phyloP scores from a whole-genome alignment of 1,140 invertebrate genomes.

The Temnothorax curvispinosus region DNA sequence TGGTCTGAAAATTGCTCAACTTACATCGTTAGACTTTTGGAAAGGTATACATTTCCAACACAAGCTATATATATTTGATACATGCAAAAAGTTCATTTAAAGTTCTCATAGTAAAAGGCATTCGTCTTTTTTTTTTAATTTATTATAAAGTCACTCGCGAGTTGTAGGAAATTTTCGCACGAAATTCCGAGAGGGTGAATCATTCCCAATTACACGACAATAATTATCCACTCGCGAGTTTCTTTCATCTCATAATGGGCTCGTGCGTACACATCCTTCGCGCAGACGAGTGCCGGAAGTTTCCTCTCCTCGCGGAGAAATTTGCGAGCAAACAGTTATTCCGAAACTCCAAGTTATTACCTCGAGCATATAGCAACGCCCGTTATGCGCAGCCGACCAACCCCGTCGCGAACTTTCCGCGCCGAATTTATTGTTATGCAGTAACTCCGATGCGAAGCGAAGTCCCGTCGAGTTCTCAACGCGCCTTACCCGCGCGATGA shows the following conservation, averaged over 20 bases:
- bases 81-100: neutral
- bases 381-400: slow-evolving; percentile 27
- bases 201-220: neutral
- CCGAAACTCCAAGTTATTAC: slow-evolving; percentile 58
- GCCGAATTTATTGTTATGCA: slow-evolving; percentile 59
- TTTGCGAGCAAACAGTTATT: slow-evolving; percentile 54
- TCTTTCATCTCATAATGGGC: slow-evolving; percentile 19
- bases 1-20: neutral
- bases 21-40: neutral
- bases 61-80: neutral
- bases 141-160: neutral
- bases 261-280: neutral
- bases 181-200: slow-evolving; percentile 7
- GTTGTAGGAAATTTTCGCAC: neutral
- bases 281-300: neutral
- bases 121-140: neutral
- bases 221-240: neutral
- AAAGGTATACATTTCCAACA: neutral
- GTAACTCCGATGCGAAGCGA: slow-evolving; percentile 18
- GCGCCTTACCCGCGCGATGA: slow-evolving; percentile 17
- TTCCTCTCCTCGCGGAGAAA: slow-evolving; percentile 15
- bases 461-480: slow-evolving; percentile 23
- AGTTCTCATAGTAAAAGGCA: neutral
- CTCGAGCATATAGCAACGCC: neutral
- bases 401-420: slow-evolving; percentile 35